Conservation (phyloP, 2,797 vertebrate species). For the Eospalax fontanierii region DNA sequence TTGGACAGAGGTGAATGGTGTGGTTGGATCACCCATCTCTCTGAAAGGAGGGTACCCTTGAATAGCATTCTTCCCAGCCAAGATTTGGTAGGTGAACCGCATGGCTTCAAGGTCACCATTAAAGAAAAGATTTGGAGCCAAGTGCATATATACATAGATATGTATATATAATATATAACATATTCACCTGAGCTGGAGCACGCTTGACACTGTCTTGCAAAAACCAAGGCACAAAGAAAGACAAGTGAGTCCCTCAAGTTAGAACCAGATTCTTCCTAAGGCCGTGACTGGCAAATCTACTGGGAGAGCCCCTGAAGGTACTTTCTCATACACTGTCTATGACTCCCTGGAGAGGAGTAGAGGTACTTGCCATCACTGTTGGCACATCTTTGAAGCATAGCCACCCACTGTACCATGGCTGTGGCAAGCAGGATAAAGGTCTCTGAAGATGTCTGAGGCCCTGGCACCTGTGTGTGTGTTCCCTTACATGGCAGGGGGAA, state of each 20-base stretch:
- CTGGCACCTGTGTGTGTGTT: not conserved
- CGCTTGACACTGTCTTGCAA: not conserved
- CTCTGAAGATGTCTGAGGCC: not conserved
- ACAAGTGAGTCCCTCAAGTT: not conserved
- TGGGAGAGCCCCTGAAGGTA: not conserved
- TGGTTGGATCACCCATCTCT: not conserved
- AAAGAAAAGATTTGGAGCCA: not conserved
- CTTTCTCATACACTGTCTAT: not conserved
- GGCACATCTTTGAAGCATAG: not conserved
- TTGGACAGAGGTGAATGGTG: not conserved
- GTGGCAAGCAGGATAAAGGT: not conserved
- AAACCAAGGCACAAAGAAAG: not conserved
- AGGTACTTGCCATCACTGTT: not conserved
- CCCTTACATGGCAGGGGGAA: not conserved
- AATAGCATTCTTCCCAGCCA: not conserved
- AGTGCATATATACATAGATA: not conserved
- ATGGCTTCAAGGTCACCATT: not conserved
- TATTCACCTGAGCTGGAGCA: not conserved
- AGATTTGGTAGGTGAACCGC: not conserved
- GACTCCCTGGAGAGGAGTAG: not conserved
- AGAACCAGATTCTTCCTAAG: not conserved
- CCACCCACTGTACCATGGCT: not conserved
- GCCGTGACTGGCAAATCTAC: not conserved
- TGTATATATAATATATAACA: too few species aligned
- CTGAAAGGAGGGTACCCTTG: not conserved